phyloP scores from a whole-genome alignment of 2,888 invertebrate genomes.

The Sesamia inferens region DNA sequence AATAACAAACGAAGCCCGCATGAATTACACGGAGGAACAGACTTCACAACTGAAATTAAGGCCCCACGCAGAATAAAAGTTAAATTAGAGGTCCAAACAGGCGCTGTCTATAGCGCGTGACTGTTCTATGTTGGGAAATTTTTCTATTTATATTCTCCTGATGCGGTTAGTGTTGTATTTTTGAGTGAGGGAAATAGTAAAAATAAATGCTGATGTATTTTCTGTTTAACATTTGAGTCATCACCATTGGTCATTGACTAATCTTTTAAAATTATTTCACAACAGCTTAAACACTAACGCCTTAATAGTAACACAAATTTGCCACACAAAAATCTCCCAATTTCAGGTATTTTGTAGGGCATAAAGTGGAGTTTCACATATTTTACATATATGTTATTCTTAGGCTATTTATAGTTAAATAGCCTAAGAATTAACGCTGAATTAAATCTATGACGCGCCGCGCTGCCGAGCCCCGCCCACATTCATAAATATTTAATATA shows the following conservation, averaged over 20 bases:
- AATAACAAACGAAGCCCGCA: conserved; percentile 65
- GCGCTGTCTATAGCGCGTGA: conserved; percentile 55
- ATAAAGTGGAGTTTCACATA: conserved; percentile 25
- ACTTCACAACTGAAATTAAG: conserved; percentile 70
- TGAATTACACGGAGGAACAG: conserved; percentile 71
- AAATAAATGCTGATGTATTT: neutral
- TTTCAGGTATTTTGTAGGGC: conserved; percentile 36
- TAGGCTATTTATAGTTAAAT: conserved; percentile 20
- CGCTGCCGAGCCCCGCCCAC: conserved; percentile 11
- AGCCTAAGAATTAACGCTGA: conserved; percentile 38
- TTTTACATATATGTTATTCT: conserved; percentile 39
- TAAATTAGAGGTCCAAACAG: conserved; percentile 71
- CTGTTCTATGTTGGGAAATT: conserved; percentile 6
- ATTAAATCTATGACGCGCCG: conserved; percentile 17
- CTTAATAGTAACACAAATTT: no score
- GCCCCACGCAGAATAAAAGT: conserved; percentile 67
- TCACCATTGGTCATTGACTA: no score
- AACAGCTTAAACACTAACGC: conserved; percentile 25
- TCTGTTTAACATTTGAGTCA: neutral
- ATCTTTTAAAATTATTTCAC: no score
- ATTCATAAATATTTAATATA: conserved; percentile 36
- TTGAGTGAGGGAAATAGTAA: neutral
- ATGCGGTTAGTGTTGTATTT: conserved; percentile 16
- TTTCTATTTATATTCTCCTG: conserved; percentile 24
- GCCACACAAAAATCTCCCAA: conserved; percentile 11